Evolutionary conservation across 1,140 invertebrate species (phyloP), one percentile per base, ranked within the genome.

Genomic region (Phortica variegata): DNA sequence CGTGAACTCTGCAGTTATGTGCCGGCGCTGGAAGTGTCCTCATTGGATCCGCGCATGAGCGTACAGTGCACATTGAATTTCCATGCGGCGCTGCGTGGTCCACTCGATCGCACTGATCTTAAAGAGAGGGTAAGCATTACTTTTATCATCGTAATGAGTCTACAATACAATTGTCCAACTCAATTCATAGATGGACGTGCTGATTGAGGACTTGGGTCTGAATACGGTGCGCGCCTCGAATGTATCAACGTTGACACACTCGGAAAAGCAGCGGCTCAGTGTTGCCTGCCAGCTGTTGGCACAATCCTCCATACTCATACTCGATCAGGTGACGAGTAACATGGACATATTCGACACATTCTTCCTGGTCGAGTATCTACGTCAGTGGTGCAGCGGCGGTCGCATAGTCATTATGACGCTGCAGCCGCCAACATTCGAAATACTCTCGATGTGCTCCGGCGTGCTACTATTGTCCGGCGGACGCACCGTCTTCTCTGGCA

Each of bases 341-440:
- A 91, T 97, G 87, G 94, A 97, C 60, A 95, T 97, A 46, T 96
- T 96, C 55, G 94, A 97, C 65, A 93, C 92, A 0, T 96, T 96
- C 77, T 97, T 97, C 73, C 76, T 97, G 12, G 86, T 97, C 18
- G 94, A 97, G 73, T 96, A 95, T 76, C 77, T 97, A 31, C 84
- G 93, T 42, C 92, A 95, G 71, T 97, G 94, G 94, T 91, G 92
- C 1, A 84, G 83, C 39, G 83, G 89, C 16, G 87, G 88, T 1
- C 80, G 91, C 55, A 88, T 94, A 36, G 90, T 95, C 1, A 84
- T 96, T n/a, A 81, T 97, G 70, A 95, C 93, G 0, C 78, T 97
- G 9, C 92, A 95, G 74, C 93, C 93, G 16, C 91, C 93, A 0
- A 96, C 93, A 0, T 95, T 94, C 70, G 94, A 97, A 79, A 95